Evolutionary conservation across 2,797 vertebrate species (phyloP), one percentile per base, ranked within the genome.

Genomic region (Notolabrus celidotus): DNA sequence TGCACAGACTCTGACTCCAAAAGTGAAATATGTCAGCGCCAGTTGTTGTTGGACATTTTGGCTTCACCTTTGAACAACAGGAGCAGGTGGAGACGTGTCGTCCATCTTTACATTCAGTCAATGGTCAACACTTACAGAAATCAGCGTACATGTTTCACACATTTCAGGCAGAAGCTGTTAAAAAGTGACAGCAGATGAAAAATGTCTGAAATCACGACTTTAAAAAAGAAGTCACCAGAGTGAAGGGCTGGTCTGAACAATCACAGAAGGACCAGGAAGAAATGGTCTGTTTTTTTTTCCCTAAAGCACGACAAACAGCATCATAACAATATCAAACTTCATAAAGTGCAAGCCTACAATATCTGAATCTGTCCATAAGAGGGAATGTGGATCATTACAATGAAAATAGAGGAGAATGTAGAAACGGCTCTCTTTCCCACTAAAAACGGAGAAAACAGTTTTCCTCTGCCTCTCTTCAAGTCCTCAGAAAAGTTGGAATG

Each of bases 281-380:
- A 12, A 11, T 19, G 54, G 69, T 50, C 34, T 68, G 31, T 49
- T 10, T 47, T 39, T 59, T 70, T 50, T 72, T 42, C 61, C 69
- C 66, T 56, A 79, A 72, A 83, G 67, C 71, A 92, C 84, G 81
- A 91, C 80, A 87, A 85, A 91, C 86, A 91, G 86, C 70, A 82
- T 63, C 61, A 86, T 27, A 85, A 82, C 66, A 84, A 82, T 60
- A 84, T 78, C 67, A 74, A 86, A 86, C 76, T 85, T 78, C 71
- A 80, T 89, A 92, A 94, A 93, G 91, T 94, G 92, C 91, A 92
- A 90, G 83, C 78, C 83, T 82, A 90, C 83, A 79, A 83, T 73
- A 84, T 89, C 57, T 79, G 75, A 80, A 25, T 81, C 54, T 38
- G 70, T 79, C 63, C 77, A 66, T 57, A 85, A 68, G 63, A 61